Conservation (phyloP, 1,140 invertebrate genomes). For the Thaumetopoea pityocampa region DNA sequence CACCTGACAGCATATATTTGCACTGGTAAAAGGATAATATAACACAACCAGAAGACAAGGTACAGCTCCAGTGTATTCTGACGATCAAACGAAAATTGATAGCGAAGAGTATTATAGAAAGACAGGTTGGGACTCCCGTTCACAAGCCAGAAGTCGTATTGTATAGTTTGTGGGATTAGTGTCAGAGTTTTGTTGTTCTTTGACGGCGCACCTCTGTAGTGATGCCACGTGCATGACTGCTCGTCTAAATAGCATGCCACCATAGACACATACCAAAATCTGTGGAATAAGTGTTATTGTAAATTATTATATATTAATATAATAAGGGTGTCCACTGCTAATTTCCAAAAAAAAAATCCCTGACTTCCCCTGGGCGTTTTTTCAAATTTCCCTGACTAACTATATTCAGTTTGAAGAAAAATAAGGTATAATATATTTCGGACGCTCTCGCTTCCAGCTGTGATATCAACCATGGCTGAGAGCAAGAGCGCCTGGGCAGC, state of each 20-base stretch:
- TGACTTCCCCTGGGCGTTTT: no score
- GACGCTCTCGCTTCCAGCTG: no score
- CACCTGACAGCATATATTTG: conserved; percentile 90
- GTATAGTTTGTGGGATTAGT: conserved; percentile 69
- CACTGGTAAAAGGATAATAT: conserved; percentile 90
- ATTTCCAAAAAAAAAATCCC: no score
- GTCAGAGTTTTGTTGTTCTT: conserved; percentile 52
- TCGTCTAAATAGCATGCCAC: conserved; percentile 92
- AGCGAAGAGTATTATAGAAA: conserved; percentile 89
- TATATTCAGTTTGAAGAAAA: no score
- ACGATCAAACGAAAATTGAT: conserved; percentile 97
- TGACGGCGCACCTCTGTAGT: conserved; percentile 73
- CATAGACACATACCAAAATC: conserved; percentile 97
- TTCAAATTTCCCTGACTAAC: no score
- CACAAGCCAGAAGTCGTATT: conserved; percentile 97
- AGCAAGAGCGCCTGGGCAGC: no score
- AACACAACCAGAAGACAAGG: conserved; percentile 91
- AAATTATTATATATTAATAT: no score
- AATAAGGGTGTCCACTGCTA: background rate
- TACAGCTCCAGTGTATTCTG: conserved; percentile 96
- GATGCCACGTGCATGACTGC: conserved; percentile 88
- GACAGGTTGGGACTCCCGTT: conserved; percentile 95
- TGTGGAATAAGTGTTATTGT: conserved; percentile 70
- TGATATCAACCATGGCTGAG: no score
- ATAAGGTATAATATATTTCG: no score